These are phyloP conservation scores for Suncus etruscus DNA, from an alignment of 2,113 vertebrate species.

Conservation along the genomic window DNA sequence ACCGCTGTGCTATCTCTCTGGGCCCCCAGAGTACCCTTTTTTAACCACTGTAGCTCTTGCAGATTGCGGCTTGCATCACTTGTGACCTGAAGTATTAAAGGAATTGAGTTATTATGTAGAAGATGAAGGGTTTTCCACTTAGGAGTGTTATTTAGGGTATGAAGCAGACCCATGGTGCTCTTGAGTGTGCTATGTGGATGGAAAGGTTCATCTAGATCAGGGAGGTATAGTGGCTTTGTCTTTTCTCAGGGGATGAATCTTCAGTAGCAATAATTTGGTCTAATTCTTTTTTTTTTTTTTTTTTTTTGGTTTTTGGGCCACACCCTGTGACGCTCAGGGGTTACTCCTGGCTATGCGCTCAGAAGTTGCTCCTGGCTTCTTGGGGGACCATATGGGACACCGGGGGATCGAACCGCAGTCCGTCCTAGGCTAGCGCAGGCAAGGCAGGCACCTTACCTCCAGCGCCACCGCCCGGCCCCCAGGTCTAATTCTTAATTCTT, in stretches of 20 bases:
- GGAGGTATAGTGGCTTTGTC: rapidly evolving
- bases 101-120: background rate
- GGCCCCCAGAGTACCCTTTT: background rate
- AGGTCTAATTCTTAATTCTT: background rate
- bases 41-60: background rate
- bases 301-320: too few species aligned
- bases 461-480: too few species aligned
- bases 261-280: background rate
- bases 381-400: too few species aligned
- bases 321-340: too few species aligned
- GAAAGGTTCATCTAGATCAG: background rate
- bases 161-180: background rate
- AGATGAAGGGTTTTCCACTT: slow-evolving; percentile 16
- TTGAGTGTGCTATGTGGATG: background rate
- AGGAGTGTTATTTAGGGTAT: background rate
- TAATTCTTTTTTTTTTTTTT: background rate
- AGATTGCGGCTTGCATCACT: slow-evolving; percentile 43
- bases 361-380: too few species aligned
- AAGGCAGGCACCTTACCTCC: too few species aligned
- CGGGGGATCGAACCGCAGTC: too few species aligned
- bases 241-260: background rate
- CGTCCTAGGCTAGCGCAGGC: too few species aligned
- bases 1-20: too few species aligned
- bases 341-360: too few species aligned
- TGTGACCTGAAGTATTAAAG: slow-evolving; percentile 18